Percentiles rank a stretch among this genome's conserved stretches.
phyloP scores from a whole-genome alignment of 2,113 vertebrate species.

The Ivindomyrus marchei region DNA sequence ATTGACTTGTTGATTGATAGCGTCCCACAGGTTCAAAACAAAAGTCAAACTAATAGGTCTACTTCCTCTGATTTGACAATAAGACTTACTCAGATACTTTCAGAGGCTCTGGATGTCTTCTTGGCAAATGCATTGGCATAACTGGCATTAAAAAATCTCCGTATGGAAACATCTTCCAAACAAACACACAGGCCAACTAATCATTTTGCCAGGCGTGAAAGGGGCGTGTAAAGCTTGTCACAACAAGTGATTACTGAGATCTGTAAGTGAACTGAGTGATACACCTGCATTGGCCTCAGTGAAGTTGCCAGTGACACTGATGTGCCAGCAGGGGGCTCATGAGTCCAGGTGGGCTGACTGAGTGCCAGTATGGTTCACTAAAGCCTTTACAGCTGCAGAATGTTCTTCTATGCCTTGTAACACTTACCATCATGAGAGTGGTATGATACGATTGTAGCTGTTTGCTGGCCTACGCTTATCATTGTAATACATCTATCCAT shows the following conservation, averaged over 20 bases:
- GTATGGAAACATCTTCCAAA: neutral
- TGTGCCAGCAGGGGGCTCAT: constrained; percentile 10
- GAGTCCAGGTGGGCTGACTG: constrained; percentile 5
- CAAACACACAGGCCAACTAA: neutral
- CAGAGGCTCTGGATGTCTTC: neutral
- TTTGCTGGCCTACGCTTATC: neutral
- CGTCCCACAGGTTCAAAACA: neutral
- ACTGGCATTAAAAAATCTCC: neutral
- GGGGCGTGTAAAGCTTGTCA: neutral
- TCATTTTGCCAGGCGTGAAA: constrained; percentile 2
- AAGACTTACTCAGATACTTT: neutral
- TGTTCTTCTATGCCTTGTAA: neutral
- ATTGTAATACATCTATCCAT: neutral
- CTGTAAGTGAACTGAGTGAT: neutral
- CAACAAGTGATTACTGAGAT: neutral
- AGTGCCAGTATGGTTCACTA: neutral
- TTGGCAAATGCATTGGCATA: neutral
- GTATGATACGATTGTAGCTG: neutral
- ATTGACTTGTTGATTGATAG: neutral
- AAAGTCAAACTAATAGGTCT: neutral
- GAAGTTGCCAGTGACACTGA: neutral
- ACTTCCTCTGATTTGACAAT: neutral
- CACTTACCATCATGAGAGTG: neutral
- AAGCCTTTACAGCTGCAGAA: neutral
- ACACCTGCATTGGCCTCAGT: neutral